phyloP scores from a whole-genome alignment of 1,140 invertebrate species.

The Saccostrea glomerata region DNA sequence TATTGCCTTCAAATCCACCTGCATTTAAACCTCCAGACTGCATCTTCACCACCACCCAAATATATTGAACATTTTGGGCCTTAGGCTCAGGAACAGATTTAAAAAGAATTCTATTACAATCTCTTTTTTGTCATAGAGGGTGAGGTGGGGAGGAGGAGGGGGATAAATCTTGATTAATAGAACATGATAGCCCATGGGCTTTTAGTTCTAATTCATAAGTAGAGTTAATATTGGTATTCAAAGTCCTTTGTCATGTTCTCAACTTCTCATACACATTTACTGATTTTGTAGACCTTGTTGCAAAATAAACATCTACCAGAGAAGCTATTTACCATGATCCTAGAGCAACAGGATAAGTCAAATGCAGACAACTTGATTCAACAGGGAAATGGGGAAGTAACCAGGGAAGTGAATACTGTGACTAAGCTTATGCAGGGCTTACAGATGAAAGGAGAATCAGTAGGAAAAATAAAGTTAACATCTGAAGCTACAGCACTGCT shows the following conservation, averaged over 20 bases:
- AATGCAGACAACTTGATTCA: background rate
- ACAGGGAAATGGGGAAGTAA: background rate
- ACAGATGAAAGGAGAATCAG: background rate
- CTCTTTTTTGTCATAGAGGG: too few relatives aligned
- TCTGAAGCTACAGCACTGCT: conserved; percentile 1
- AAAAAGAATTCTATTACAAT: too few relatives aligned
- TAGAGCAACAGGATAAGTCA: background rate
- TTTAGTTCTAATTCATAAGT: too few relatives aligned
- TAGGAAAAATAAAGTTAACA: background rate
- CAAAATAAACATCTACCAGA: background rate
- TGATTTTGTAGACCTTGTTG: background rate
- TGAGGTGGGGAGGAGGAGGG: too few relatives aligned
- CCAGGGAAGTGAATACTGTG: background rate
- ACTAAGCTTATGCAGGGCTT: background rate
- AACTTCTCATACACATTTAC: background rate
- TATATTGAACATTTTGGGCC: too few relatives aligned
- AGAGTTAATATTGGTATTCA: too few relatives aligned
- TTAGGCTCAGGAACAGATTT: too few relatives aligned
- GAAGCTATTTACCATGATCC: background rate
- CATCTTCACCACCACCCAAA: too few relatives aligned
- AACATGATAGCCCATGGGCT: too few relatives aligned
- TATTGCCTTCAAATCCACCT: too few relatives aligned
- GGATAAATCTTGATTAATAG: too few relatives aligned
- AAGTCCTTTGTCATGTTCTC: background rate
- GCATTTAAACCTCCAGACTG: too few relatives aligned